Base-by-base conservation (phyloP, 1,140 invertebrate genomes). In the Apis cerana region DNA sequence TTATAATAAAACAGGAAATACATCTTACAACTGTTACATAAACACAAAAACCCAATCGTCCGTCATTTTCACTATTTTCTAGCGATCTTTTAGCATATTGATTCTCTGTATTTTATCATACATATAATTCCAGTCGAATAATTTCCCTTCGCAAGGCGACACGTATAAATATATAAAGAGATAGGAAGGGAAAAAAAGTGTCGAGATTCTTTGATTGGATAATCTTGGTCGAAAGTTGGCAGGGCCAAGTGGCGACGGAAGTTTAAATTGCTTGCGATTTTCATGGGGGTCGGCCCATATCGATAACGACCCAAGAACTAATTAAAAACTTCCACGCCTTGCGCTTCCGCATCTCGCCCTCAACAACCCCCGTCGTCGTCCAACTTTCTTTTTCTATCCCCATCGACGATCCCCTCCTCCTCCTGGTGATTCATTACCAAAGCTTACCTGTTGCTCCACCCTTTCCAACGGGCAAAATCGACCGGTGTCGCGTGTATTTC, bases 231-330 rank as follows among this genome's bases (percentile, higher is more conserved):
- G 70, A 72, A 72, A 75, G 75, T 62, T 78, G 85, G 21, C 58
- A 21, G 68, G 70, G 56, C 83, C 67, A n/a, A 50, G 33, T 12
- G 50, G 65, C 67, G 64, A 48, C 70, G 65, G 65, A 87, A 87
- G 76, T 86, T 87, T 86, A 86, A 87, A 87, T 87, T 87, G 77
- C 82, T 80, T 54, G 84, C 80, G 33, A 78, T 75, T 76, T 67
- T 70, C 75, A n/a, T 65, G n/a, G 65, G 65, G 71, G 33, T 59
- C 48, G 48, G 78, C 76, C 75, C 72, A 62, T 74, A 54, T 70
- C 74, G 82, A 86, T 86, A 80, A 84, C 86, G 74, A 64, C 58
- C 59, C 27, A 33, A 17, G 21, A 77, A 58, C 61, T 80, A 88
- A 88, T 88, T 88, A 88, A 87, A 87, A 88, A 85, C 78, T 80